Base-by-base conservation (phyloP, 2,113 vertebrate genomes). In the Chlamydotis undulata region DNA sequence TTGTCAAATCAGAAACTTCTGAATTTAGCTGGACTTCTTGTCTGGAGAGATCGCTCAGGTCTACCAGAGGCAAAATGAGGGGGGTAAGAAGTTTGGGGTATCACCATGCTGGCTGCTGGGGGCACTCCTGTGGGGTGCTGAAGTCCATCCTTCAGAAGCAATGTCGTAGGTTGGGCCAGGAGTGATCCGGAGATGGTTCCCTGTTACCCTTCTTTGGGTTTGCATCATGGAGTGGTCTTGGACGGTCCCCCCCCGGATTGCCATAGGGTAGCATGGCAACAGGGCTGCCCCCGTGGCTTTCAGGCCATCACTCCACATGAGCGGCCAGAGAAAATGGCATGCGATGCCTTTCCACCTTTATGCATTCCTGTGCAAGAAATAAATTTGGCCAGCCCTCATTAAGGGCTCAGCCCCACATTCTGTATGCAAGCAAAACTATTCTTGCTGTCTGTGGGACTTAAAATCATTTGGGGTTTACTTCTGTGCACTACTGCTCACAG, bases 61-160 rank as follows among this genome's bases (percentile, higher is more conserved):
- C 47, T 45, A 11, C 28, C 31, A 59, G 41, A 19, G 68, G 19
- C 50, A 86, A 73, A 76, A 53, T 0, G 0, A 77, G 12, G 9
- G 26, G 26, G 7, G 11, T 50, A 65, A 33, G 9, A 49, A 77
- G 28, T 37, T 0, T 0, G 0, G 17, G 6, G 2, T 63, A 53
- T 61, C 16, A 28, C 68, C 2, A 0, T 68, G 1, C 35, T 13
- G 15, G 21, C 39, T 81, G 33, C 41, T 9, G 17, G 11, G 11
- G 47, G 19, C 31, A 56, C 18, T 87, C 19, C 55, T 43, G 11
- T 47, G n/a, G 39, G 13, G 6, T 55, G 37, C 63, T n/a, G 33
- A 87, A 75, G 26, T 43, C 39, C 29, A 31, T 68, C 24, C n/a
- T 69, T 63, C 60, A 71, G 59, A 78, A 76, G 33, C 33, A 23